These are phyloP conservation scores for Eumacrocentrus americanus DNA, from an alignment of 2,888 invertebrate genomes.

Conservation along the genomic window DNA sequence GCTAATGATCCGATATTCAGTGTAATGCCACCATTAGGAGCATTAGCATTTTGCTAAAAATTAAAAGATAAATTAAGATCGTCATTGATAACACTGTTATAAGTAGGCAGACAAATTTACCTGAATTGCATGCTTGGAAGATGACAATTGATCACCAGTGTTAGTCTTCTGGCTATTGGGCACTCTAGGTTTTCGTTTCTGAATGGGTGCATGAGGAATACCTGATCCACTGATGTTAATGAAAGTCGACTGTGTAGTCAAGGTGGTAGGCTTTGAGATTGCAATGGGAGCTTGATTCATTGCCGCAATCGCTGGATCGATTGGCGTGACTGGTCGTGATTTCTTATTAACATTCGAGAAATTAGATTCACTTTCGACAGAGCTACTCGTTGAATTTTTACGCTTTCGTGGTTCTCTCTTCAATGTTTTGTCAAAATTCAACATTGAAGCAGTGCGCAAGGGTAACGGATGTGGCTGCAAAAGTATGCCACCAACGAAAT, in stretches of 20 bases:
- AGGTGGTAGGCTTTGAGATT: not conserved
- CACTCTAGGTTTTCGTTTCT: slow-evolving; percentile 42
- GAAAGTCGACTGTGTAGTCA: not conserved
- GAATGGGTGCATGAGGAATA: slow-evolving; percentile 34
- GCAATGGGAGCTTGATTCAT: slow-evolving; percentile 8
- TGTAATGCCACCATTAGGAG: slow-evolving; percentile 56
- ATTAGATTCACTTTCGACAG: slow-evolving; percentile 63
- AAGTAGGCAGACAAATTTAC: not conserved
- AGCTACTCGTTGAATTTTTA: slow-evolving; percentile 64
- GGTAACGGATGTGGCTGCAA: slow-evolving; percentile 67
- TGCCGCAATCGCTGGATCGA: slow-evolving; percentile 20
- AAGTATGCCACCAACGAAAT: slow-evolving; percentile 69
- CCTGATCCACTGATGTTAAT: no score
- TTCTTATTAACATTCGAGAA: slow-evolving; percentile 61
- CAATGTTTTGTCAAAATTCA: slow-evolving; percentile 37
- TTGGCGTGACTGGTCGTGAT: slow-evolving; percentile 54
- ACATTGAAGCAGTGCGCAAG: slow-evolving; percentile 49
- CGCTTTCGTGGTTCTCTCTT: slow-evolving; percentile 61
- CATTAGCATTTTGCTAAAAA: slow-evolving; percentile 38
- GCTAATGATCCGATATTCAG: slow-evolving; percentile 60
- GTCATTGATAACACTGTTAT: not conserved
- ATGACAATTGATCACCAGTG: slow-evolving; percentile 46
- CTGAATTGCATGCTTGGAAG: slow-evolving; percentile 37
- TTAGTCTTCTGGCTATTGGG: slow-evolving; percentile 45
- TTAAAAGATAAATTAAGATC: not conserved